Evolutionary conservation across 2,888 invertebrate genomes (phyloP), one percentile per base, ranked within the genome.

Genomic region (Neelides folsomi): DNA sequence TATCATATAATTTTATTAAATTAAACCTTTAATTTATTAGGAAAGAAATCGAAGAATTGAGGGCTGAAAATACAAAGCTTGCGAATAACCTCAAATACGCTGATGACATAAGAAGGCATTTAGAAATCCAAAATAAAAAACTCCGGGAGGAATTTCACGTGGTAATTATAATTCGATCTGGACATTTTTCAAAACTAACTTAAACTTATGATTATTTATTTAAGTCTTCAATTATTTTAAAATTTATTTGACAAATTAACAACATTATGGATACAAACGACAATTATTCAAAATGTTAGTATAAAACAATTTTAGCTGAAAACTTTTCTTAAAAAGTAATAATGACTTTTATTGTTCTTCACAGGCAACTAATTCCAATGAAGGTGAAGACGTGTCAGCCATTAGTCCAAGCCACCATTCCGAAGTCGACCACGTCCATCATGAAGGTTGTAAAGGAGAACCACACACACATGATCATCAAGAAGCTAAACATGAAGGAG

Each of bases 391-490:
- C 3, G 27, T 27, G 27, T 27, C n/a, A 15, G 39, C 8, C 13
- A 36, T 36, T 36, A n/a, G 13, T n/a, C 39, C 3, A n/a, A 13
- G 8, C 39, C 13, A 39, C 5, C 15, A 15, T 39, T 39, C 39
- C 15, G 42, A 42, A 15, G 16, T 9, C 42, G 16, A 42, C 8
- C 15, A 42, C 19, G 15, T 16, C 16, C 15, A 42, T 42, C 5
- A 42, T 39, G 39, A 39, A 39, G 15, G 10, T 38, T 9, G 38
- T 19, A 13, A 47, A 13, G 13, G 38, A 37, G 42, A 34, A 20
- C 19, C 10, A n/a, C 41, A 41, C n/a, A 13, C 40, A 52, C 40
- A 44, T 45, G 34, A 27, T 7, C 51, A 56, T 27, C 46, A 43
- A 15, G 47, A 47, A 10, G 27, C 27, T 35, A 42, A 19, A 7